Base-by-base conservation (phyloP, 1,140 invertebrate genomes). In the Sycophila sp. region DNA sequence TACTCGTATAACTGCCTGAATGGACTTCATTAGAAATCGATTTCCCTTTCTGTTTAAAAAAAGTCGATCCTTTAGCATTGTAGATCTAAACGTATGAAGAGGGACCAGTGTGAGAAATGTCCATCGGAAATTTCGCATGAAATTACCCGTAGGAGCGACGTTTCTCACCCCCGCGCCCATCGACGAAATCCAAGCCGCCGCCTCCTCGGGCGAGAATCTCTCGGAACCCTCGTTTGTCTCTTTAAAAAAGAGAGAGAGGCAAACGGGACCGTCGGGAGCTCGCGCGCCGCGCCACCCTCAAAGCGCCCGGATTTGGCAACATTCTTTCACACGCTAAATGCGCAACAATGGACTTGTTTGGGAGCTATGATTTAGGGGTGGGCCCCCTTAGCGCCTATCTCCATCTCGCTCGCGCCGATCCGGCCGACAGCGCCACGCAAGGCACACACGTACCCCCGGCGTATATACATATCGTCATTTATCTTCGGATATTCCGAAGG, bases 331-430 rank as follows among this genome's bases (percentile, higher is more conserved):
- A 82, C 77, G 77, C 78, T 81, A 81, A 83, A 82, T 80, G 78
- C 73, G 71, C 77, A 81, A 85, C 82, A 83, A 83, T 83, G 77
- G 82, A 73, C 78, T 83, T 82, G 80, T 83, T 85, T 85, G 76
- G 74, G n/a, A n/a, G 60, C 76, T 81, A 74, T 83, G 82, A 83
- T 83, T 85, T 85, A 81, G 79, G n/a, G n/a, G 68, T 76, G 71
- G 75, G 72, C 71, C 34, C 64, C 74, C 71, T 72, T 63, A 78
- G 76, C 68, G n/a, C 74, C 69, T 73, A 72, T 73, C 70, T 76
- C 72, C 59, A 45, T 66, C 59, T 71, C 64, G 51, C 69, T 59
- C 28, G 38, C 72, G 55, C 56, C 71, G 60, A 32, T 45, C 67
- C n/a, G n/a, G 22, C 30, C 60, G 59, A 71, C 62, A n/a, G 69